phyloP scores from a whole-genome alignment of 2,797 vertebrate genomes.

The Lateolabrax maculatus region DNA sequence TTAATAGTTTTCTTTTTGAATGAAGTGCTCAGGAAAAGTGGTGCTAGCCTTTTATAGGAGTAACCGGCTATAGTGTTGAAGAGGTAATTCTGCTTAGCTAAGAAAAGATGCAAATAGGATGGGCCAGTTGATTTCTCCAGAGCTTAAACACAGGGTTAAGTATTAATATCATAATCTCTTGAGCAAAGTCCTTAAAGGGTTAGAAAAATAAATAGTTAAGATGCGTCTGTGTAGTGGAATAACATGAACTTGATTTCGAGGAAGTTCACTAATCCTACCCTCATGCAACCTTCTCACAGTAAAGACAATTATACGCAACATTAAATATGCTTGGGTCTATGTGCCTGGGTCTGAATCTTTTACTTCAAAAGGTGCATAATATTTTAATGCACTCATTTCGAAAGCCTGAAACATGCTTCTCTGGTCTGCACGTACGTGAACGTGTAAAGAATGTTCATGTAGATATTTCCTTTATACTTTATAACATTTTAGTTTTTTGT shows the following conservation, averaged over 20 bases:
- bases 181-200: background rate
- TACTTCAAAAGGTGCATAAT: background rate
- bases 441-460: background rate
- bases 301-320: background rate
- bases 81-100: background rate
- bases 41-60: background rate
- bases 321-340: background rate
- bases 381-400: background rate
- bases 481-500: too few relatives aligned
- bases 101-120: background rate
- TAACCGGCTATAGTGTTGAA: background rate
- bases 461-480: background rate
- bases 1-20: constrained; percentile 19
- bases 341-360: background rate
- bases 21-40: constrained; percentile 23
- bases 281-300: background rate
- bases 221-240: background rate
- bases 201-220: background rate
- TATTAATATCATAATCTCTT: background rate
- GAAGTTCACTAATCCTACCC: background rate
- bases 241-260: background rate
- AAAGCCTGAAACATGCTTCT: background rate
- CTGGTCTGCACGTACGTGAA: background rate
- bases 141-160: background rate
- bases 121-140: background rate